A percentile compares a stretch with the other conserved stretches of the same genome.
Conservation (phyloP, 2,113 vertebrate species). For the Rhinolophus ferrumequinum region DNA sequence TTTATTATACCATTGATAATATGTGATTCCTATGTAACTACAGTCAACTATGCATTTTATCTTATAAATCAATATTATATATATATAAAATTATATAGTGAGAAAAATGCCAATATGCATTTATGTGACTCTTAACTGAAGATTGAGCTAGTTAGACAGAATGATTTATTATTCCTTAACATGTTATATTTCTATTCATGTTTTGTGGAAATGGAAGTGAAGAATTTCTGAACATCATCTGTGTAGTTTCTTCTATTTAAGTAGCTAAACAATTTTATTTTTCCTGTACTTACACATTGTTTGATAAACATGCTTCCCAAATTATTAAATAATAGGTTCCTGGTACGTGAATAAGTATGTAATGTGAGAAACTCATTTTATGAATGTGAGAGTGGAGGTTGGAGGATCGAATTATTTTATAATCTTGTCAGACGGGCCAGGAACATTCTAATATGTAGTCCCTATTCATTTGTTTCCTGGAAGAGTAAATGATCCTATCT, state of each 20-base stretch:
- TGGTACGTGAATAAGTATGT: not conserved
- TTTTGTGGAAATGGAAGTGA: not conserved
- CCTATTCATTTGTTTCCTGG: not conserved
- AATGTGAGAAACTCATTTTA: not conserved
- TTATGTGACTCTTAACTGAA: not conserved
- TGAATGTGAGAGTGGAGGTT: not conserved
- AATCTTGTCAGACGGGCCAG: not conserved
- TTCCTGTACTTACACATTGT: not conserved
- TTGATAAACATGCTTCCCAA: not conserved
- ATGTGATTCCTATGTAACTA: not conserved
- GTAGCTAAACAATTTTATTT: not conserved
- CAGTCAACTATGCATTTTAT: not conserved
- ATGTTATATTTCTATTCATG: not conserved
- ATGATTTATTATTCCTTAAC: slow-evolving; percentile 12
- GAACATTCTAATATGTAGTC: not conserved
- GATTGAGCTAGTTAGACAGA: not conserved
- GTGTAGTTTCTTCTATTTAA: not conserved
- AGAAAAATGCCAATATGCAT: not conserved
- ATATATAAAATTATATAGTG: not conserved
- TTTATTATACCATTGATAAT: not conserved
- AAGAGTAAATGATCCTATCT: not conserved
- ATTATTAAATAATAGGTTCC: not conserved
- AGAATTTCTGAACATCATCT: not conserved
- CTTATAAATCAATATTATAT: not conserved
- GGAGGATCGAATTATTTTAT: not conserved